Conservation (phyloP, 2,797 vertebrate species). For the Eremophila alpestris region DNA sequence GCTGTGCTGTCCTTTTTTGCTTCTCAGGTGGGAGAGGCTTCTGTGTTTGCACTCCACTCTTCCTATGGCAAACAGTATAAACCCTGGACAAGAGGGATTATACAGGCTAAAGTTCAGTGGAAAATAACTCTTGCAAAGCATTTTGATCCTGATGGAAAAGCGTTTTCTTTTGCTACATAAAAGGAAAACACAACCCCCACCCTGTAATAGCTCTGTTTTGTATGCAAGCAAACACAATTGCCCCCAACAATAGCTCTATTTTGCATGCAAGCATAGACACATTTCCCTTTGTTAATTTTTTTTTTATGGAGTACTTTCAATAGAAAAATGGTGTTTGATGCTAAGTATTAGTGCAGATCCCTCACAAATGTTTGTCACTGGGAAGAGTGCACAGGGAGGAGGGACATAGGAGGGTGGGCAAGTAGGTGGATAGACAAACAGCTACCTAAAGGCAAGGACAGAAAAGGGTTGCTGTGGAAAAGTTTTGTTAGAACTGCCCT, state of each 20-base stretch:
- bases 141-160: not conserved
- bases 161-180: not conserved
- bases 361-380: not conserved
- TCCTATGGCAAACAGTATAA: not conserved
- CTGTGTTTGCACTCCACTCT: not conserved
- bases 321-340: not conserved
- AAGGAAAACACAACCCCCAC: not conserved
- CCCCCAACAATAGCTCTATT: constrained; percentile 8
- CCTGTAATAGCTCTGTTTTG: not conserved
- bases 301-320: not conserved
- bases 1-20: not conserved
- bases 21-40: not conserved
- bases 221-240: constrained; percentile 15
- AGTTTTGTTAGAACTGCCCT: not conserved
- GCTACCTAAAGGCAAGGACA: not conserved
- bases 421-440: not conserved
- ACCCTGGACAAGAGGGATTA: not conserved
- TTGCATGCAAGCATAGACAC: not conserved
- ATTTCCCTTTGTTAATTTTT: not conserved
- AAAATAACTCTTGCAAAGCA: not conserved
- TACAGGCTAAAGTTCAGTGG: not conserved
- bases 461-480: not conserved
- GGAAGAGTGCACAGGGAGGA: not conserved
- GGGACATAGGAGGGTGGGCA: not conserved
- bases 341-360: not conserved